Conservation (phyloP, 2,797 vertebrate genomes). For the Phoebastria nigripes region DNA sequence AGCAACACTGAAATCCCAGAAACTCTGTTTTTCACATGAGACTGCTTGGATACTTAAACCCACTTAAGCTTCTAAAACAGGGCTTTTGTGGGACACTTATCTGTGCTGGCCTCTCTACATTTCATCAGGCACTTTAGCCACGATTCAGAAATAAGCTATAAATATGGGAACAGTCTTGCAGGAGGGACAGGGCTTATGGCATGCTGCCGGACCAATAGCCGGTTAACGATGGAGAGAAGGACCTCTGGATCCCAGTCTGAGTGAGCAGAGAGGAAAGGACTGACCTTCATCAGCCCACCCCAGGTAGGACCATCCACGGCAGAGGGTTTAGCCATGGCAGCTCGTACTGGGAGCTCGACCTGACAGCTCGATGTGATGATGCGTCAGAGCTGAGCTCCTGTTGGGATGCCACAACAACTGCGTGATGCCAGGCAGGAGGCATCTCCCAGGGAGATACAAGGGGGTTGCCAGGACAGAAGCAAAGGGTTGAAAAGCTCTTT, state of each 20-base stretch:
- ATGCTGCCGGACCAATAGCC: accelerated
- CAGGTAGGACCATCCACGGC: accelerated
- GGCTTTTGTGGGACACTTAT: neutral
- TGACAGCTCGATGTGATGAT: neutral
- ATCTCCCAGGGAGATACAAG: accelerated
- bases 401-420: neutral
- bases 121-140: neutral
- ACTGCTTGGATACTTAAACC: neutral
- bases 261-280: neutral
- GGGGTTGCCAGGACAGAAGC: neutral
- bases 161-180: neutral
- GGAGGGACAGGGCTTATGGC: neutral
- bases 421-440: accelerated
- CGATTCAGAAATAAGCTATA: neutral
- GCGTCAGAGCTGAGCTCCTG: neutral
- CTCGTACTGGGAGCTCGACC: accelerated
- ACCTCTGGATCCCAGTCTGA: neutral
- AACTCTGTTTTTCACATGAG: neutral
- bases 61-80: neutral
- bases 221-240: accelerated
- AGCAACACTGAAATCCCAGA: neutral
- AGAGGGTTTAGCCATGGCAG: neutral
- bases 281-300: neutral
- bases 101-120: neutral
- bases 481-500: neutral